phyloP scores from a whole-genome alignment of 1,140 invertebrate species.

The Papilio polytes region DNA sequence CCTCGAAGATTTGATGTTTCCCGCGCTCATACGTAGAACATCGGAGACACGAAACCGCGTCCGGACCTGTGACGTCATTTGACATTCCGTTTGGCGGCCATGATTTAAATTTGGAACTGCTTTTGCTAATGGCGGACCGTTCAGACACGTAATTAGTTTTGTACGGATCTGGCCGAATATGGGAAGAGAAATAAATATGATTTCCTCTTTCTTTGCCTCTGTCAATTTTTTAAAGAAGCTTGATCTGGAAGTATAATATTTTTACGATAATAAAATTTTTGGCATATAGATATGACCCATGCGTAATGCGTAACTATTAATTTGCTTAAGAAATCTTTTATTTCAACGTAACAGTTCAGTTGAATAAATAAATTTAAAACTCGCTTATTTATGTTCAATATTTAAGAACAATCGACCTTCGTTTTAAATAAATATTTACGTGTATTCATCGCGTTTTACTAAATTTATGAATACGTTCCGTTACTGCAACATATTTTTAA shows the following conservation, averaged over 20 bases:
- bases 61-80: constrained; percentile 59
- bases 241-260: neutral
- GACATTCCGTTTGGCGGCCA: constrained; percentile 68
- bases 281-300: neutral
- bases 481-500: constrained; percentile 8
- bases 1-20: constrained; percentile 19
- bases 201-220: neutral
- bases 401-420: constrained; percentile 23
- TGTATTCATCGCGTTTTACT: neutral
- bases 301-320: neutral
- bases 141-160: constrained; percentile 61
- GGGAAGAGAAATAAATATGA: constrained; percentile 47
- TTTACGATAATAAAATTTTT: neutral
- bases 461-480: constrained; percentile 7
- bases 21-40: constrained; percentile 22
- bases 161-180: constrained; percentile 56
- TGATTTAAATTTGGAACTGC: constrained; percentile 73
- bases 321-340: neutral
- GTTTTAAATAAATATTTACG: constrained; percentile 21
- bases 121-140: constrained; percentile 59
- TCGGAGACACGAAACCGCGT: constrained; percentile 34
- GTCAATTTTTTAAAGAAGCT: neutral
- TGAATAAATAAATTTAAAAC: constrained; percentile 19
- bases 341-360: neutral
- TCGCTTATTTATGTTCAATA: constrained; percentile 12